A percentile compares a stretch with the other conserved stretches of the same genome.
These are phyloP conservation scores for Antennarius maculatus DNA, from an alignment of 2,797 vertebrate genomes.

Conservation along the genomic window DNA sequence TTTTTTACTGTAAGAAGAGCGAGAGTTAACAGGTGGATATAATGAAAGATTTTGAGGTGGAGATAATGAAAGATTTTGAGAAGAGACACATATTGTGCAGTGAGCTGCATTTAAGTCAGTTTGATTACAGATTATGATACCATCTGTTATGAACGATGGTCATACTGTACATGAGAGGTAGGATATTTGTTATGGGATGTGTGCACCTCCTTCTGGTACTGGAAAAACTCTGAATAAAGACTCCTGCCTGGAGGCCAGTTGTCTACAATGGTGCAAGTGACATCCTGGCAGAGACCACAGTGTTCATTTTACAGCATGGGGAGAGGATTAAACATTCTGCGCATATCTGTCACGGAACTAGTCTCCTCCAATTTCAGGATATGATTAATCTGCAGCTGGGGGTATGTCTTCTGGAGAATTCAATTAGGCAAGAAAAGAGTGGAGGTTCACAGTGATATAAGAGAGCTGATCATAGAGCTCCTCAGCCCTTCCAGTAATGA, in stretches of 20 bases:
- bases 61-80: constrained; percentile 17
- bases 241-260: constrained; percentile 51
- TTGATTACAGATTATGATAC: constrained; percentile 70
- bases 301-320: constrained; percentile 29
- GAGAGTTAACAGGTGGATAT: constrained; percentile 12
- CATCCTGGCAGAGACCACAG: constrained; percentile 38
- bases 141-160: constrained; percentile 63
- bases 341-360: constrained; percentile 70
- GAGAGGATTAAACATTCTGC: constrained; percentile 73
- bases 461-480: constrained; percentile 68
- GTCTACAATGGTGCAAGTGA: constrained; percentile 55
- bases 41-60: constrained; percentile 16
- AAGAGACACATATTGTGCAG: constrained; percentile 54
- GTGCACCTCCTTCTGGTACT: constrained; percentile 41
- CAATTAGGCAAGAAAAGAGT: constrained; percentile 78
- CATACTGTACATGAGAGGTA: constrained; percentile 56
- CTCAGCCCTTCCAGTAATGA: constrained; percentile 72
- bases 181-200: constrained; percentile 49
- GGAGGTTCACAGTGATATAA: constrained; percentile 75
- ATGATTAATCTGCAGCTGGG: constrained; percentile 76
- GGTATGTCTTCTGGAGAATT: constrained; percentile 77
- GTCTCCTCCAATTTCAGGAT: constrained; percentile 77
- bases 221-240: constrained; percentile 29
- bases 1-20: neutral
- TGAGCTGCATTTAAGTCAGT: constrained; percentile 61